phyloP scores from a whole-genome alignment of 1,140 invertebrate species.

The Meloidogyne floridensis region DNA sequence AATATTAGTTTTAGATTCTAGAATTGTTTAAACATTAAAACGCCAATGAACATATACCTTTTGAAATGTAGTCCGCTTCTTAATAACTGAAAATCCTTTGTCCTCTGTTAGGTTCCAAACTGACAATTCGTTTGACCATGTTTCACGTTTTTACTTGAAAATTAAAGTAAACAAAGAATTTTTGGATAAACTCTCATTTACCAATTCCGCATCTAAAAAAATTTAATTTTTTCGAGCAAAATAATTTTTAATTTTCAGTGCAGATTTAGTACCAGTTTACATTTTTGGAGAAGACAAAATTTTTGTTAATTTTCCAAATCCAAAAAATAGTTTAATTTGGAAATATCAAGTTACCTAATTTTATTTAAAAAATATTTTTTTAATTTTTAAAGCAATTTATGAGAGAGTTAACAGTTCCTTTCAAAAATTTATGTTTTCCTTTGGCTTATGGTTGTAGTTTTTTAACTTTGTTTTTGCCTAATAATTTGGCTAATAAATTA shows the following conservation, averaged over 20 bases:
- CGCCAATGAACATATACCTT: too few relatives aligned
- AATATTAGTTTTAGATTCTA: too few relatives aligned
- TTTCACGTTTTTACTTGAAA: too few relatives aligned
- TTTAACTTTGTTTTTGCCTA: conserved; percentile 11
- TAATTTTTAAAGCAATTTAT: conserved; percentile 17
- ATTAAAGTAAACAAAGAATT: too few relatives aligned
- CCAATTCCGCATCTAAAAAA: too few relatives aligned
- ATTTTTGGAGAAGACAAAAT: conserved; percentile 21
- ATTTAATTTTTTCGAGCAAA: too few relatives aligned
- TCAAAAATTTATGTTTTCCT: conserved; percentile 11
- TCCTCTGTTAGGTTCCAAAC: too few relatives aligned
- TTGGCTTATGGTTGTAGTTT: conserved; percentile 24
- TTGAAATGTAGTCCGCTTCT: too few relatives aligned
- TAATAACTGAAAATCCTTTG: too few relatives aligned
- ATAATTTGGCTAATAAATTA: conserved; percentile 18
- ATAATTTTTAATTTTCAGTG: background rate
- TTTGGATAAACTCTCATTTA: too few relatives aligned
- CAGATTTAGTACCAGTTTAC: conserved; percentile 25
- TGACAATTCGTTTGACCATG: too few relatives aligned
- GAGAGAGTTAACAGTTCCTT: conserved; percentile 1
- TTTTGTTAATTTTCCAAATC: background rate
- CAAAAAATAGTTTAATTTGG: conserved; percentile 10
- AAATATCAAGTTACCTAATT: conserved; percentile 9
- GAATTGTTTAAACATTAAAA: too few relatives aligned
- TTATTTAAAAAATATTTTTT: background rate